Conservation (phyloP, 2,113 vertebrate species). For the Sinocyclocheilus rhinocerous region DNA sequence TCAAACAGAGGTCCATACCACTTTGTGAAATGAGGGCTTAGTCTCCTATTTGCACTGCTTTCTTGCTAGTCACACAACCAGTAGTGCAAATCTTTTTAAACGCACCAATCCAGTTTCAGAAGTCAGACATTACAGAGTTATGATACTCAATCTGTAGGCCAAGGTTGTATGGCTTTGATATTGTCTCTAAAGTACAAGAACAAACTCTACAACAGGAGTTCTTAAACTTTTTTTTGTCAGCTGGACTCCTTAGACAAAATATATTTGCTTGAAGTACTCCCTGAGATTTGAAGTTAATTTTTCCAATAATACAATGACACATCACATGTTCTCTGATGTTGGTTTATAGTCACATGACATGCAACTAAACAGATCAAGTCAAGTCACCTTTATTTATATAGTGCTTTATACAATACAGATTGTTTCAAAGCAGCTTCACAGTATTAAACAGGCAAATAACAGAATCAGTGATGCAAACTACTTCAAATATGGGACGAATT, state of each 20-base stretch:
- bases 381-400: background rate
- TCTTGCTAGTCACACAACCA: conserved; percentile 46
- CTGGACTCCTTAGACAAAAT: background rate
- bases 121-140: background rate
- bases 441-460: no score
- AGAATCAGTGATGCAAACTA: no score
- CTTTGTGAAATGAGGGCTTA: background rate
- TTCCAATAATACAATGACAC: background rate
- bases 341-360: background rate
- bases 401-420: background rate
- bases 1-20: background rate
- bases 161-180: background rate
- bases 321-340: background rate
- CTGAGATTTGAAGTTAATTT: no score
- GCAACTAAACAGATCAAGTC: background rate
- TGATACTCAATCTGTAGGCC: background rate
- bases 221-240: background rate
- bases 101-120: background rate
- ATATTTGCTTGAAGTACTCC: background rate
- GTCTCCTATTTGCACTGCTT: conserved; percentile 39
- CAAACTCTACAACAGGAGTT: background rate
- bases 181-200: background rate
- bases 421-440: background rate
- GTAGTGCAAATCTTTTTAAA: conserved; percentile 34
- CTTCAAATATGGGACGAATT: no score